Evolutionary conservation across 2,113 vertebrate species (phyloP).

Genomic region (Gymnorhina tibicen): DNA sequence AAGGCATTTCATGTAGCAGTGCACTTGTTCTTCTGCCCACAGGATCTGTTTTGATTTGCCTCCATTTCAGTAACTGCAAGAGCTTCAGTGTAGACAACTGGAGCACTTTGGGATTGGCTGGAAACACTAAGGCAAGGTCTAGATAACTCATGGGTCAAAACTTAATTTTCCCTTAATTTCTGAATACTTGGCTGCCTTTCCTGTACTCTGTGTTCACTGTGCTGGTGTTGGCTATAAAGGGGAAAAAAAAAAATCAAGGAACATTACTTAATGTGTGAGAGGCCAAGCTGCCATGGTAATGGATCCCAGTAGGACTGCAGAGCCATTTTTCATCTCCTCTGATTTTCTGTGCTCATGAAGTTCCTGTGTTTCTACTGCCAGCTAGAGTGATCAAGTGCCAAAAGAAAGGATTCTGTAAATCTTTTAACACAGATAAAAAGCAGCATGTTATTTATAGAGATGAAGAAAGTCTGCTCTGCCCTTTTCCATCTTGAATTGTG

Average conservation of each 20-base stretch:
- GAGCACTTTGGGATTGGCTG: neutral
- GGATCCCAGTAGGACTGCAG: neutral
- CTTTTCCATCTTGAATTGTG: slow-evolving; percentile 1
- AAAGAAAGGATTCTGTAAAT: slow-evolving; percentile 27
- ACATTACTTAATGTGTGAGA: neutral
- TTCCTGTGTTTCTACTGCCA: neutral
- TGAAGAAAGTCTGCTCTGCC: neutral
- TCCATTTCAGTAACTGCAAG: neutral
- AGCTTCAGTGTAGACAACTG: neutral
- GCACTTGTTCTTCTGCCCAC: neutral
- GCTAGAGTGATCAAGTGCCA: neutral
- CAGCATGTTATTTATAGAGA: slow-evolving; percentile 1
- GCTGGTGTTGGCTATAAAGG: neutral
- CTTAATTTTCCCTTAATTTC: neutral
- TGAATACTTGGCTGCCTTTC: neutral
- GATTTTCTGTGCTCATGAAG: neutral
- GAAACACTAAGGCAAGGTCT: neutral
- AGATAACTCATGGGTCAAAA: neutral
- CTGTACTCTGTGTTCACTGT: neutral
- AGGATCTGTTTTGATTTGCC: neutral
- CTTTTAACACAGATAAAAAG: slow-evolving; percentile 18
- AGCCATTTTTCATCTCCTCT: neutral
- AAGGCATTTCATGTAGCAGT: neutral
- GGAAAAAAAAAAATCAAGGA: neutral
- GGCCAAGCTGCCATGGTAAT: neutral